These are phyloP conservation scores for Entomyzon cyanotis DNA, from an alignment of 2,113 vertebrate species.

Conservation along the genomic window DNA sequence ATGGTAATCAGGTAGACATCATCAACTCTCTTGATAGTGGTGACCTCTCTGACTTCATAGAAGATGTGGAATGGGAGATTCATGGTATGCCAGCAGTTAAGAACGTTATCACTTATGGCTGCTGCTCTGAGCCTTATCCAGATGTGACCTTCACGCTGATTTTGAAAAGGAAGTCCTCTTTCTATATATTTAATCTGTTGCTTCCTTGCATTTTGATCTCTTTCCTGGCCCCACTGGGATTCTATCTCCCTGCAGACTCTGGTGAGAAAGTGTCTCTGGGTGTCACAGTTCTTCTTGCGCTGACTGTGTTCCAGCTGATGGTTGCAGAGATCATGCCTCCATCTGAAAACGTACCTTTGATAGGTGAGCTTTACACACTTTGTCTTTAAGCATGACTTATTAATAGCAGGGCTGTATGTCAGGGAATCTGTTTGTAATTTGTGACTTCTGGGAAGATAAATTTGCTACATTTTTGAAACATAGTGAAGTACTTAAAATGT, in stretches of 20 bases:
- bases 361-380: conserved; percentile 77
- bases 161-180: conserved; percentile 92
- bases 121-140: conserved; percentile 96
- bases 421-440: neutral
- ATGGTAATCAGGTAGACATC: conserved; percentile 96
- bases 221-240: conserved; percentile 93
- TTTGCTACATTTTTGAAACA: neutral
- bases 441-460: neutral
- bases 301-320: conserved; percentile 97
- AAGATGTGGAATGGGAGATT: conserved; percentile 98
- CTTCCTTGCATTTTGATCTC: conserved; percentile 96
- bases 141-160: conserved; percentile 94
- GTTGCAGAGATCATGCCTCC: conserved; percentile 99
- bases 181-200: conserved; percentile 96
- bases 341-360: conserved; percentile 93
- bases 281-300: conserved; percentile 92
- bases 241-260: conserved; percentile 96
- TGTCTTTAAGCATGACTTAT: neutral
- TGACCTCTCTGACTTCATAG: conserved; percentile 93
- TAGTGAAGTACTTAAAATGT: neutral
- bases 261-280: conserved; percentile 97
- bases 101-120: conserved; percentile 93
- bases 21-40: conserved; percentile 87
- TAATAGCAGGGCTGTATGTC: neutral
- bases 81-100: conserved; percentile 93